Percentiles rank a stretch among this genome's conserved stretches.
phyloP scores from a whole-genome alignment of 2,888 invertebrate species.

The Platycheirus albimanus region DNA sequence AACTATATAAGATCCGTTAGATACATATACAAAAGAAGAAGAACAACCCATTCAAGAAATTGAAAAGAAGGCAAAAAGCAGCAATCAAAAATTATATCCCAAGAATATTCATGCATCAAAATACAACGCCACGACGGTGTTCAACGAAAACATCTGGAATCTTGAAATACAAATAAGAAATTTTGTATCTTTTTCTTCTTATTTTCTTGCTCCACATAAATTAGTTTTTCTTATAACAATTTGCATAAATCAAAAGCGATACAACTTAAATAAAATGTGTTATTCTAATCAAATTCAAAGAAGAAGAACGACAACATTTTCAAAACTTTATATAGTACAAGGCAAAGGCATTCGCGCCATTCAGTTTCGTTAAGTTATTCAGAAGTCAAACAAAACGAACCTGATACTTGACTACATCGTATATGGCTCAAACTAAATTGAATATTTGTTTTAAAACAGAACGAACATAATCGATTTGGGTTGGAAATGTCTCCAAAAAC shows the following conservation, averaged over 20 bases:
- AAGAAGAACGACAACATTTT: no score
- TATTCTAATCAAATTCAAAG: not conserved
- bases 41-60: not conserved
- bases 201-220: not conserved
- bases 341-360: not conserved
- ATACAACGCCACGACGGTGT: not conserved
- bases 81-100: not conserved
- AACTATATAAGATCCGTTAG: not conserved
- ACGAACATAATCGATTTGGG: slow-evolving; percentile 21
- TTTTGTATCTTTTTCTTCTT: not conserved
- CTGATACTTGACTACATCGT: not conserved
- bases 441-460: slow-evolving; percentile 24
- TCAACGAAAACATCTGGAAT: slow-evolving; percentile 3
- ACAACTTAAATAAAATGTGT: slow-evolving; percentile 2
- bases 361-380: slow-evolving; percentile 7
- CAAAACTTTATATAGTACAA: not conserved
- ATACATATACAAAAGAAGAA: not conserved
- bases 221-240: not conserved
- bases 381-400: slow-evolving; percentile 18
- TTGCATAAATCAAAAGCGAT: slow-evolving; percentile 18
- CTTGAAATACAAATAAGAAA: not conserved
- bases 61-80: not conserved
- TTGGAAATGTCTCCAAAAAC: not conserved
- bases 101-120: slow-evolving; percentile 6
- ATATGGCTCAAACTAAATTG: slow-evolving; percentile 2